Evolutionary conservation across 2,113 vertebrate species (phyloP).

Genomic region (Neogobius melanostomus): DNA sequence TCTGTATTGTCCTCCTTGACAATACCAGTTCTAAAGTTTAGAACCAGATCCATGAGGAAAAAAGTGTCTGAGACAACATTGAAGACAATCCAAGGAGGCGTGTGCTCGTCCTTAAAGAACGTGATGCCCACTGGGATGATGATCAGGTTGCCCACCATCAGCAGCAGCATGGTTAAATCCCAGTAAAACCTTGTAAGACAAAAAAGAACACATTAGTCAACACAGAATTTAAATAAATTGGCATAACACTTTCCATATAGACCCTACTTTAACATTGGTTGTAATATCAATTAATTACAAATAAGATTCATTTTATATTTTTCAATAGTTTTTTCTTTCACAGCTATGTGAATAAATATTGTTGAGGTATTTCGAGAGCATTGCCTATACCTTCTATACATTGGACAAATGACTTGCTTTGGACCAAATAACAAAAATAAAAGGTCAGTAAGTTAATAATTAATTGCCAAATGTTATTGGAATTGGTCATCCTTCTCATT

Average conservation of each 20-base stretch:
- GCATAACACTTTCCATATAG: neutral
- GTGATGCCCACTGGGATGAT: constrained; percentile 99
- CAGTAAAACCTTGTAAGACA: constrained; percentile 91
- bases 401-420: neutral
- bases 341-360: too few species aligned
- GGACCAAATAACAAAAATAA: constrained; percentile 15
- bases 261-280: too few species aligned
- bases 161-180: constrained; percentile 98
- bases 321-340: too few species aligned
- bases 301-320: too few species aligned
- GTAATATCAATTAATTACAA: too few species aligned
- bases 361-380: too few species aligned
- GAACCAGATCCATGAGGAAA: constrained; percentile 98
- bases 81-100: constrained; percentile 98
- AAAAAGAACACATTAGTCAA: neutral
- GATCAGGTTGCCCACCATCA: constrained; percentile 99
- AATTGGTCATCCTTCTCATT: constrained; percentile 52
- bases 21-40: constrained; percentile 98
- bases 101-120: constrained; percentile 99
- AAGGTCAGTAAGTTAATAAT: constrained; percentile 57
- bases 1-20: constrained; percentile 99
- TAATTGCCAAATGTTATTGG: constrained; percentile 55
- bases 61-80: constrained; percentile 98
- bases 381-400: neutral
- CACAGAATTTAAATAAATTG: neutral